These are phyloP conservation scores for Lynx canadensis DNA, from an alignment of 2,113 vertebrate species.

Conservation along the genomic window DNA sequence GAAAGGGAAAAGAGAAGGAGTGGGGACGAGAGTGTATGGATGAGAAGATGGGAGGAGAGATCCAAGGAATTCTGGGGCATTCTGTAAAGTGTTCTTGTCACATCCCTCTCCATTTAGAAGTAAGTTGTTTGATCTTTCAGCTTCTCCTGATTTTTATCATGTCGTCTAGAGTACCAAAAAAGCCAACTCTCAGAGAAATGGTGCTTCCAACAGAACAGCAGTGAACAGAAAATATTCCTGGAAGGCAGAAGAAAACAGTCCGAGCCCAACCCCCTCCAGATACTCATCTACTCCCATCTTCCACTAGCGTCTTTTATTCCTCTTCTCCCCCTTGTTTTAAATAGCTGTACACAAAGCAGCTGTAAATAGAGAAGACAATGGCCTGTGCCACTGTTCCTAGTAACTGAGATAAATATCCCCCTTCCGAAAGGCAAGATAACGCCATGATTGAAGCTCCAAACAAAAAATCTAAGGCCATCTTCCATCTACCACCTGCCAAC, in stretches of 20 bases:
- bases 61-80: background rate
- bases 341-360: background rate
- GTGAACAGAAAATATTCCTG: background rate
- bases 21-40: background rate
- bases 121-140: background rate
- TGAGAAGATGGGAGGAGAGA: background rate
- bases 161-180: background rate
- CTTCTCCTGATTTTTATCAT: background rate
- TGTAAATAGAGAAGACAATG: background rate
- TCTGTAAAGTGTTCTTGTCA: background rate
- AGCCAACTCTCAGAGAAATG: background rate
- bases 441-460: background rate
- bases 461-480: background rate
- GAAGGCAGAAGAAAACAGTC: background rate
- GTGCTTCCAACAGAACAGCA: background rate
- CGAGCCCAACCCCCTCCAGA: background rate
- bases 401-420: background rate
- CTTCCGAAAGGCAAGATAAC: background rate
- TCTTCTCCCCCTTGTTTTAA: background rate
- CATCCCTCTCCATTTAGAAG: background rate
- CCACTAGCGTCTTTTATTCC: background rate
- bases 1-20: background rate
- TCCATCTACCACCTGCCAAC: background rate
- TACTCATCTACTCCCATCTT: rapidly evolving
- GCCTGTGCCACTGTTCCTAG: background rate